A percentile compares a stretch with the other conserved stretches of the same genome.
These are phyloP conservation scores for Glandiceps talaboti DNA, from an alignment of 53 echinoderm and acorn worm species.

Conservation along the genomic window DNA sequence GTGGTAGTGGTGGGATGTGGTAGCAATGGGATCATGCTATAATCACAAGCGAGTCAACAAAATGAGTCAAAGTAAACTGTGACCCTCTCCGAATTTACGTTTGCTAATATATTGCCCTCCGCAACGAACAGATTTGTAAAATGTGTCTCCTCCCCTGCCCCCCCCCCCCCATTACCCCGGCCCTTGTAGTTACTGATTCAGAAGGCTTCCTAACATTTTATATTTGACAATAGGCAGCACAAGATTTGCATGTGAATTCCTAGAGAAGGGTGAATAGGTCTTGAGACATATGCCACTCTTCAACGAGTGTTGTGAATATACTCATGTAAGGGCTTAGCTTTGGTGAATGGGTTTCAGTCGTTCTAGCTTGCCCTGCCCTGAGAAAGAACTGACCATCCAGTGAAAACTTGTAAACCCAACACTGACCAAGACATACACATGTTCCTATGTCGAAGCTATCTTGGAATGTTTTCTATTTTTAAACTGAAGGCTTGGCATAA, in stretches of 20 bases:
- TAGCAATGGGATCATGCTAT: too few relatives aligned
- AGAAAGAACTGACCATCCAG: conserved; percentile 47
- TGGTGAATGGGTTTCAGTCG: conserved; percentile 16
- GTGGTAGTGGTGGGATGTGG: too few relatives aligned
- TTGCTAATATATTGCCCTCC: too few relatives aligned
- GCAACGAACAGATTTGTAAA: too few relatives aligned
- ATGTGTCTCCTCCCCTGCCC: too few relatives aligned
- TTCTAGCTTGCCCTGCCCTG: conserved; percentile 21
- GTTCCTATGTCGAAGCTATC: conserved; percentile 4
- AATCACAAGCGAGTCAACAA: too few relatives aligned
- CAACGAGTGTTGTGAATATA: conserved; percentile 8
- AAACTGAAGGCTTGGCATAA: conserved; percentile 2
- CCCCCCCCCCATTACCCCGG: too few relatives aligned
- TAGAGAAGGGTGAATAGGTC: conserved; percentile 15
- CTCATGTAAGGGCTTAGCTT: neutral
- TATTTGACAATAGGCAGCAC: neutral
- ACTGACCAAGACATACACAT: neutral
- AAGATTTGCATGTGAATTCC: conserved; percentile 20
- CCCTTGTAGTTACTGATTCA: too few relatives aligned
- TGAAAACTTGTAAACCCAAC: conserved; percentile 25
- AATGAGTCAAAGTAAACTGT: too few relatives aligned
- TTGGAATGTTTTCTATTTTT: conserved; percentile 8
- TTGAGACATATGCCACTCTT: conserved; percentile 13
- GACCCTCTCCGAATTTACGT: too few relatives aligned
- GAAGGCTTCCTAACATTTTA: conserved; percentile 7